Evolutionary conservation across 2,797 vertebrate genomes (phyloP).

Genomic region (Cottoperca gobio): DNA sequence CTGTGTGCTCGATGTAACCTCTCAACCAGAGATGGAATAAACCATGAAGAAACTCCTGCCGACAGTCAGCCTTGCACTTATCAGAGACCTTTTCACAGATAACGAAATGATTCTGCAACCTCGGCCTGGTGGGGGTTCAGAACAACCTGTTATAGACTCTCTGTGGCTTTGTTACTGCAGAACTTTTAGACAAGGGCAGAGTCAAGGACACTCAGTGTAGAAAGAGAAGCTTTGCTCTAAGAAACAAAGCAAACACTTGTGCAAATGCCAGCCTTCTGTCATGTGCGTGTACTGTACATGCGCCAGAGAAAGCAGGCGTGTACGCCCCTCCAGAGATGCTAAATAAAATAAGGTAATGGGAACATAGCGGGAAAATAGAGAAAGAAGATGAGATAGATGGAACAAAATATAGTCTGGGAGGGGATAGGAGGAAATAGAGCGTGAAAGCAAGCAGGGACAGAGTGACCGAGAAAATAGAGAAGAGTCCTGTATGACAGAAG

Average conservation of each 20-base stretch:
- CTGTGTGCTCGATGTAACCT: background rate
- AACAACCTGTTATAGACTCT: conserved; percentile 48
- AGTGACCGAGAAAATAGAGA: conserved; percentile 34
- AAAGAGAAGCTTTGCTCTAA: conserved; percentile 19
- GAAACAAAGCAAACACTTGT: conserved; percentile 32
- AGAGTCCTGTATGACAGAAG: conserved; percentile 45
- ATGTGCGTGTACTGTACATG: background rate
- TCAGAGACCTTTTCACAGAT: conserved; percentile 29
- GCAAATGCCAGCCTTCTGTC: conserved; percentile 22
- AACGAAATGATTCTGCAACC: conserved; percentile 42
- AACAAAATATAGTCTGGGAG: conserved; percentile 20
- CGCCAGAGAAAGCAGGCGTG: background rate
- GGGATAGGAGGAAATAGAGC: conserved; percentile 62
- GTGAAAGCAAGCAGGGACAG: conserved; percentile 45
- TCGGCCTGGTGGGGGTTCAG: background rate
- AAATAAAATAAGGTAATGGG: conserved; percentile 24
- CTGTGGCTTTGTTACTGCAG: conserved; percentile 23
- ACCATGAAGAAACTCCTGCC: conserved; percentile 16
- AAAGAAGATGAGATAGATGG: conserved; percentile 6
- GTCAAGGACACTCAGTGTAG: conserved; percentile 68
- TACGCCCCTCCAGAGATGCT: background rate
- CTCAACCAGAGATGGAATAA: conserved; percentile 16
- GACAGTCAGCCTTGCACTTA: background rate
- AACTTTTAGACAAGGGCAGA: conserved; percentile 62
- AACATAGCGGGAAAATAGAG: background rate